These are phyloP conservation scores for Esox masquinongy DNA, from an alignment of 2,797 vertebrate species.

Conservation along the genomic window DNA sequence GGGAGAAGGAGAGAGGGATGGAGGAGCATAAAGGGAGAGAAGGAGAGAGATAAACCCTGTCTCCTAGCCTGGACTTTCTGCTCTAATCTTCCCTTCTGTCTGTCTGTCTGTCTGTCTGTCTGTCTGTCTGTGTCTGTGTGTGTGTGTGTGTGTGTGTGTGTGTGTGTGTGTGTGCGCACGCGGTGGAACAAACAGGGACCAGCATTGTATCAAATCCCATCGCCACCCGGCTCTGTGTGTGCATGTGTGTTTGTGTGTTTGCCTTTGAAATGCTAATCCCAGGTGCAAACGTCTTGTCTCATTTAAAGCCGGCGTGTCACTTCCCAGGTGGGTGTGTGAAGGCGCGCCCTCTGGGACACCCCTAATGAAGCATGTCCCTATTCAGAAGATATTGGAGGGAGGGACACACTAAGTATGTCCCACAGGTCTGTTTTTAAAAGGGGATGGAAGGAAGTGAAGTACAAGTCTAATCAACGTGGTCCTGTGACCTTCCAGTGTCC, in stretches of 20 bases:
- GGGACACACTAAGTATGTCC: conserved; percentile 49
- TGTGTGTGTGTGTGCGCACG: neutral
- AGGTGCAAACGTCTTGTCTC: conserved; percentile 72
- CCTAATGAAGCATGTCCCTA: conserved; percentile 17
- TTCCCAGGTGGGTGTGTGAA: conserved; percentile 74
- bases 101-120: conserved; percentile 41
- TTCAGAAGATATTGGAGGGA: conserved; percentile 65
- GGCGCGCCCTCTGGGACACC: conserved; percentile 66
- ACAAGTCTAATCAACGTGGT: conserved; percentile 39
- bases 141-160: neutral
- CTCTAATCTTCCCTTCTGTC: conserved; percentile 62
- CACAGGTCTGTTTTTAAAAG: conserved; percentile 48
- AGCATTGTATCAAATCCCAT: conserved; percentile 18
- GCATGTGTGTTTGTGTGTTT: conserved; percentile 39
- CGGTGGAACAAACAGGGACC: neutral
- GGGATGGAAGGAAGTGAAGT: conserved; percentile 56
- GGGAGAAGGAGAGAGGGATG: conserved; percentile 20
- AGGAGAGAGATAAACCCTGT: neutral
- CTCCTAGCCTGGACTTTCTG: conserved; percentile 31
- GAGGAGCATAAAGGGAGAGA: neutral
- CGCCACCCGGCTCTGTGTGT: conserved; percentile 35
- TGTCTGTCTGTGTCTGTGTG: conserved; percentile 29
- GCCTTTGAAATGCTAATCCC: conserved; percentile 77
- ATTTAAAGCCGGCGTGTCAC: conserved; percentile 76
- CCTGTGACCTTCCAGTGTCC: conserved; percentile 66